Base-by-base conservation (phyloP, 2,888 invertebrate genomes). In the Cylindroiulus punctatus region DNA sequence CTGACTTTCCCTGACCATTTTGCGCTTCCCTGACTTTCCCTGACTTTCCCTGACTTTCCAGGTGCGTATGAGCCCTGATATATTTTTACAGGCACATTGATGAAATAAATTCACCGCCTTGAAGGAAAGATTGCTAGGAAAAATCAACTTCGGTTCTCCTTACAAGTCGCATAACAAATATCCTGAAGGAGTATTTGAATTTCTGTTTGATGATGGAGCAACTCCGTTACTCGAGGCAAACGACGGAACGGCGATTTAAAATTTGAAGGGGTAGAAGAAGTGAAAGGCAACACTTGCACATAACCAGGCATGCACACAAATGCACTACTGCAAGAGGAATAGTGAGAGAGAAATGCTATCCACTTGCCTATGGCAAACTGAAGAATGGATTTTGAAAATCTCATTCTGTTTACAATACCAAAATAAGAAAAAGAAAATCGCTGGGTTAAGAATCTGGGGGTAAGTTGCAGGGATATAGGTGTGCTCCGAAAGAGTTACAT, bases 351-450 rank as follows among this genome's bases (percentile, higher is more conserved):
- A 65, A 65, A 76, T 76, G 30, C 76, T 76, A 76, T 76, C 76
- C 76, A 76, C 76, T 76, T 76, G 76, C 76, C 76, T 76, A 76
- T 76, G 76, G 76, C 76, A 76, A 30, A 76, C 76, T 76, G 30
- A 76, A 76, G 76, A 76, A 76, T 76, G 76, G 76, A 42, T 83
- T 42, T 83, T 40, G 26, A 40, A 83, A 83, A 83, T 83, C 44
- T 83, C 83, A 83, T 44, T 83, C 40, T 83, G 83, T 83, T 83
- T 44, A 83, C 83, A 83, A 83, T 42, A 83, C 42, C 42, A 83
- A 83, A 83, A 40, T 83, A 83, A 83, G 40, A 42, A 83, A 42
- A 83, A 42, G 83, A 42, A 83, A 76, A 76, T 76, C 76, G 76
- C 76, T 76, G 30, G 76, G 76, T 17, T 76, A 76, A 76, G 76